phyloP scores from a whole-genome alignment of 2,888 invertebrate species.

The Spodoptera exigua region DNA sequence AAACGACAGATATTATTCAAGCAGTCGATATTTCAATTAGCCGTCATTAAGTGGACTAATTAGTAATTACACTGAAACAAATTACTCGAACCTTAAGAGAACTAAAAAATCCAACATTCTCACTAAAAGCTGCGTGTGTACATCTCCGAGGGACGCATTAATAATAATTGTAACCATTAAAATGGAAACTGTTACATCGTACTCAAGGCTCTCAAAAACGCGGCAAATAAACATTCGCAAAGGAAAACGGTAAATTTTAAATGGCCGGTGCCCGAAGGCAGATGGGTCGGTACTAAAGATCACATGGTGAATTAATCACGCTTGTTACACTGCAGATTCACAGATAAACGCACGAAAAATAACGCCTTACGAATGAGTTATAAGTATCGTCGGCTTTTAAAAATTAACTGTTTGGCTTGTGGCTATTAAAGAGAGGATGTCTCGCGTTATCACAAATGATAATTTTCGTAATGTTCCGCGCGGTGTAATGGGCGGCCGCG shows the following conservation, averaged over 20 bases:
- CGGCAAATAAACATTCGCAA: constrained; percentile 63
- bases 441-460: constrained; percentile 63
- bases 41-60: constrained; percentile 39
- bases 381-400: constrained; percentile 71
- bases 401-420: constrained; percentile 78
- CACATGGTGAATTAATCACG: constrained; percentile 80
- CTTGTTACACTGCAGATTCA: constrained; percentile 80
- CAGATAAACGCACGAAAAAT: constrained; percentile 83
- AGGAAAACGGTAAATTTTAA: constrained; percentile 76
- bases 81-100: constrained; percentile 20
- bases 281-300: constrained; percentile 72
- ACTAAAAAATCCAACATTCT: constrained; percentile 22
- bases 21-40: constrained; percentile 39
- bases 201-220: constrained; percentile 52
- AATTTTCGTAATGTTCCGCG: constrained; percentile 60
- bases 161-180: constrained; percentile 61
- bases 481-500: constrained; percentile 50
- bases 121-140: constrained; percentile 40
- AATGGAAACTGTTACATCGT: constrained; percentile 56
- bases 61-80: constrained; percentile 42
- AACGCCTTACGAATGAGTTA: constrained; percentile 77
- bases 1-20: constrained; percentile 25
- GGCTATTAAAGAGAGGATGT: constrained; percentile 66
- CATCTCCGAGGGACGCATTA: constrained; percentile 28
- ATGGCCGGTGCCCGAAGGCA: constrained; percentile 72